Evolutionary conservation across 1,140 invertebrate genomes (phyloP), one percentile per base, ranked within the genome.

Genomic region (Zophobas morio): DNA sequence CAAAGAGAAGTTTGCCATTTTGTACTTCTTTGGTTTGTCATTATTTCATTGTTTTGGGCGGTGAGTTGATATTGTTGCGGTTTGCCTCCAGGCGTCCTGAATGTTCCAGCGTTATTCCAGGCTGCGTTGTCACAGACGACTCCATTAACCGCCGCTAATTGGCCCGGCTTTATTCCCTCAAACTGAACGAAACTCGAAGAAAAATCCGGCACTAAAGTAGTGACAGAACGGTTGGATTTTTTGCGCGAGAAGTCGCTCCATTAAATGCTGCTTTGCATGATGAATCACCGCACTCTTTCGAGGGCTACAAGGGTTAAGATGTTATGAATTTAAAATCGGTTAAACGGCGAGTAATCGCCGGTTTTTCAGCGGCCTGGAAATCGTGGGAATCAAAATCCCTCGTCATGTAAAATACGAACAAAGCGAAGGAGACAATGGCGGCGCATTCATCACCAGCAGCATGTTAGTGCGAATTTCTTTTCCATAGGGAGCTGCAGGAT

Each of bases 1-100:
- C 60, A 54, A 76, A 76, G 74, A 46, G 71, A 72, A 78, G 60
- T 78, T 73, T 72, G 56, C 73, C 63, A 77, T 79, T 80, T 80
- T 71, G 76, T 78, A 78, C 75, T 79, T 81, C 80, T 80, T 81
- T 76, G 66, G 77, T 80, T 82, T 82, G 80, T 83, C 82, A 81
- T 83, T 83, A 83, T 80, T 74, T 77, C 77, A 80, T 82, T 81
- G 81, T 82, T 81, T 78, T 78, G 74, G 70, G 80, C 74, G 66
- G 63, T 73, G 49, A 73, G 47, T 73, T 73, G 47, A 73, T 73
- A 54, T 53, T 73, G 70, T 73, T 73, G 70, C 47, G 70, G 71
- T 73, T 54, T 73, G 32, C 8, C 71, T 35, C 3, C 51, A 37
- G 71, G 71, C 71, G 20, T 53, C 36, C 37, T 72, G 70, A 63